Evolutionary conservation across 2,113 vertebrate species (phyloP), one percentile per base, ranked within the genome.

Genomic region (Syngnathus floridae): DNA sequence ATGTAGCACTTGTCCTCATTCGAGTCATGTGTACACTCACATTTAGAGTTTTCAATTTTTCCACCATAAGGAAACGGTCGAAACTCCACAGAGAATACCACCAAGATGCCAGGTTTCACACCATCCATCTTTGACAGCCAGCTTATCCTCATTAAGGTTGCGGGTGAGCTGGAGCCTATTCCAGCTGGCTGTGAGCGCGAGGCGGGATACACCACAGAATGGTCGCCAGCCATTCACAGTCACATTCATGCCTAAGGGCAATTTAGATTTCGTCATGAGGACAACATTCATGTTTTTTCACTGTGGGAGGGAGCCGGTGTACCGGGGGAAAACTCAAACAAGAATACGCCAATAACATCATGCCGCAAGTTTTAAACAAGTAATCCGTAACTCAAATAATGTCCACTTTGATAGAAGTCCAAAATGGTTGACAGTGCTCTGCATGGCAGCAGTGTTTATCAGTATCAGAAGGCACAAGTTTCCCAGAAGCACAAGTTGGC

Each of bases 361-460:
- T 31, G 11, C 52, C 13, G 22, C 21, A 21, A 11, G 21, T 54
- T 59, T 59, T 21, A 59, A 59, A 59, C 19, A 22, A 61, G 14
- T 22, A 35, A 36, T 26, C 31, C 10, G 3, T 36, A 62, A 62
- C 14, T 31, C 21, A 22, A 40, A 48, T 46, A 35, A 46, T 48
- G 61, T 35, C 26, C 19, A n/a, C 45, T 48, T 35, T 31, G 17
- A 49, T 26, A 19, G 16, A 17, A 49, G 62, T 48, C 26, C 26
- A 63, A 63, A 36, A 35, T 48, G 45, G 36, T 37, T 37, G 19
- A 36, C 31, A 63, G 36, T n/a, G 31, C 51, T 31, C 19, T 56
- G 26, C 40, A 62, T 37, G 46, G 16, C 66, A 52, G 11, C 59
- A 49, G 62, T 37, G 62, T 49, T 37, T 51, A 64, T 49, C 31